Evolutionary conservation across 2,888 invertebrate genomes (phyloP), one percentile per base, ranked within the genome.

Genomic region (Drosophila lacicola): DNA sequence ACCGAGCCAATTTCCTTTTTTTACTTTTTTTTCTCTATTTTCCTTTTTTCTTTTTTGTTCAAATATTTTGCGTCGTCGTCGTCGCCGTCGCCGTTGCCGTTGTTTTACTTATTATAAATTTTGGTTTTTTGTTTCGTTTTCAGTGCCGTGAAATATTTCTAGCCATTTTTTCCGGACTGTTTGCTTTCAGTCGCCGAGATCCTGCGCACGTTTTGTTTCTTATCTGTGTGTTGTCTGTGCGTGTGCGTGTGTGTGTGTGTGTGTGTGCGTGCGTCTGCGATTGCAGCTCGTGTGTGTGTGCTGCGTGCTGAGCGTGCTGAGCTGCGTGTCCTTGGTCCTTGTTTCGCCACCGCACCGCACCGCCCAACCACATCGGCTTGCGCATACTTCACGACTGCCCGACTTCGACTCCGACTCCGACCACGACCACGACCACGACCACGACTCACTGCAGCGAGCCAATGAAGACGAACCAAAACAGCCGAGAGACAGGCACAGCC

Each of bases 81-180:
- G 10, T 29, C 41, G 41, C 56, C 55, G 61, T 42, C 50, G 58
- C 61, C 58, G 58, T 60, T 42, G 46, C 62, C 56, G 70, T 70
- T 69, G 70, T 69, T 82, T 73, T 66, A 74, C 69, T 63, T 83
- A 64, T 80, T 88, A 73, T 60, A 71, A 50, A 65, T 64, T 62
- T 51, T 46, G 50, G 42, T 58, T 74, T 73, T 73, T 68, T 80
- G 50, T 73, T 70, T 76, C 62, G 55, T 65, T 78, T 74, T 62
- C 45, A 63, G 68, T 76, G 70, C 73, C 74, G 80, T 88, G 73
- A 88, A 89, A 88, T 85, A 88, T 85, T 85, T 77, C 74, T 68
- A 69, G 68, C 70, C 70, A 88, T 85, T 89, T 85, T 85, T 85
- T 89, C 84, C 88, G 88, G 77, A 76, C 86, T 85, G 88, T 89